phyloP scores from a whole-genome alignment of 1,140 invertebrate species.

The Calliphora vicina region DNA sequence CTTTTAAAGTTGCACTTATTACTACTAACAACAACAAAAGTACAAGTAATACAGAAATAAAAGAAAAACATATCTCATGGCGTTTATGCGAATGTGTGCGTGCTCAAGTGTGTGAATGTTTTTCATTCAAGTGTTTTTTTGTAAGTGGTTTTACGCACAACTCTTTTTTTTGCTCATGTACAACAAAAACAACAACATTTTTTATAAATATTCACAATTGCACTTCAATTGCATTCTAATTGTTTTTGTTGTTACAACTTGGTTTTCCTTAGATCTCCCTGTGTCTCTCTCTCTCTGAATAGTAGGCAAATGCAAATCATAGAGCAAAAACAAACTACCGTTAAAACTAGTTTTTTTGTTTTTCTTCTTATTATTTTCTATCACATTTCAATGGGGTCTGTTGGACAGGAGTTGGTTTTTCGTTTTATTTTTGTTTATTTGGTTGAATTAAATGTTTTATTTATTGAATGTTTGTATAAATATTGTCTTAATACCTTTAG shows the following conservation, averaged over 20 bases:
- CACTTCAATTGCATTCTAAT: neutral
- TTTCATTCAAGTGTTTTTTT: neutral
- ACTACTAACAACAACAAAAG: neutral
- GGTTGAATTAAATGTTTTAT: neutral
- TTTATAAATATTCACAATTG: neutral
- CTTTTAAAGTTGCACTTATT: neutral
- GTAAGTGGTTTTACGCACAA: constrained; percentile 9
- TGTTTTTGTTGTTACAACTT: neutral
- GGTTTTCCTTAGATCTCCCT: neutral
- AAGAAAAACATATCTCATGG: too few species aligned
- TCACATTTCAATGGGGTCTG: neutral
- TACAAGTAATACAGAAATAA: neutral
- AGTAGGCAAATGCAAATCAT: neutral
- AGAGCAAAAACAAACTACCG: neutral
- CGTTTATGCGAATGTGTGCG: neutral
- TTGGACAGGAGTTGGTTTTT: neutral
- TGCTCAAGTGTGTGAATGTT: neutral
- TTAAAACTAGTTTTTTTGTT: neutral
- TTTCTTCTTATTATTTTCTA: too few species aligned
- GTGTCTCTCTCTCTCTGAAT: neutral
- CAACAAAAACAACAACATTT: neutral
- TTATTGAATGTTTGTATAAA: too few species aligned
- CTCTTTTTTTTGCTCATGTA: neutral
- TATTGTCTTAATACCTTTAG: neutral
- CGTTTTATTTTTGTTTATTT: neutral